Conservation (phyloP, 2,888 invertebrate species). For the Spisula subtruncata region DNA sequence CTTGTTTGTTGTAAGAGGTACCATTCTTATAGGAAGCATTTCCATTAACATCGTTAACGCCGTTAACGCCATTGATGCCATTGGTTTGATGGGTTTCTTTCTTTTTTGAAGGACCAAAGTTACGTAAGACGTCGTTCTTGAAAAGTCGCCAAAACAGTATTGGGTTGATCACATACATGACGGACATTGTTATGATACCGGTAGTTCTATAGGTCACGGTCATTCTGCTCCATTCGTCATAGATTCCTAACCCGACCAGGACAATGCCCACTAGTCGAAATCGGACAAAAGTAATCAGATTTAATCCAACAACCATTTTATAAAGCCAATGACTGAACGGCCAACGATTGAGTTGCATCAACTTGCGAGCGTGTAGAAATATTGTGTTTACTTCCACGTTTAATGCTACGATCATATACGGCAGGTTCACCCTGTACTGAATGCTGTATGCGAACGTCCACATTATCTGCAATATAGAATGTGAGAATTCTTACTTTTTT, state of each 20-base stretch:
- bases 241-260: slow-evolving; percentile 68
- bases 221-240: slow-evolving; percentile 67
- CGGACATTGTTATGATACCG: slow-evolving; percentile 70
- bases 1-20: neutral
- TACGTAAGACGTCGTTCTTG: slow-evolving; percentile 78
- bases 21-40: neutral
- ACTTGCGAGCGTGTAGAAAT: slow-evolving; percentile 83
- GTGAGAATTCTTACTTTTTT: too few relatives aligned
- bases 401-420: slow-evolving; percentile 80
- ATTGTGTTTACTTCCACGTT: slow-evolving; percentile 82
- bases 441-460: slow-evolving; percentile 80
- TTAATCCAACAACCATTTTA: slow-evolving; percentile 72
- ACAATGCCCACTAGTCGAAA: slow-evolving; percentile 75
- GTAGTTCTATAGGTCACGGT: slow-evolving; percentile 64
- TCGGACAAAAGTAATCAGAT: slow-evolving; percentile 79
- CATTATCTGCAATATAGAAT: slow-evolving; percentile 69
- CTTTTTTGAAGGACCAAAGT: neutral
- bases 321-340: slow-evolving; percentile 76
- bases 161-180: slow-evolving; percentile 78
- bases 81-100: slow-evolving; percentile 20
- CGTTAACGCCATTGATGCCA: slow-evolving; percentile 13
- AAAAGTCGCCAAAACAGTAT: slow-evolving; percentile 81
- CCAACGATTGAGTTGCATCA: slow-evolving; percentile 77
- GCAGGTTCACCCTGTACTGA: slow-evolving; percentile 74
- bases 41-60: neutral